Conservation (phyloP, 2,888 invertebrate genomes). For the Hyppa rectilinea region DNA sequence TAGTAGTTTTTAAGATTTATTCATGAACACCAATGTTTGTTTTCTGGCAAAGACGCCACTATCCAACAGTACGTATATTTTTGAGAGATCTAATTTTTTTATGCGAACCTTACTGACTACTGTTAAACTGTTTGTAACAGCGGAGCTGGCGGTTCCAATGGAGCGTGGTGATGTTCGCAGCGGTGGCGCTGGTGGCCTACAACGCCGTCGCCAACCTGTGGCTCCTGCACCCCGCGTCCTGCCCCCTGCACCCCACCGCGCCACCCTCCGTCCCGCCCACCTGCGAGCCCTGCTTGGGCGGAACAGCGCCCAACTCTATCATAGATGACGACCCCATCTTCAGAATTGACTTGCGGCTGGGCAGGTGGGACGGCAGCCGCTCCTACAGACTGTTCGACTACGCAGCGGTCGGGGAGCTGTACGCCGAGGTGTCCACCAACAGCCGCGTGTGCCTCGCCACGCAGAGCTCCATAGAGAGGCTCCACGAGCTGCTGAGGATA, state of each 20-base stretch:
- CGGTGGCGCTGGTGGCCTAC: constrained; percentile 92
- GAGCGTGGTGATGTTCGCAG: constrained; percentile 92
- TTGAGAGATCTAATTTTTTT: not conserved
- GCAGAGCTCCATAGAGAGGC: constrained; percentile 95
- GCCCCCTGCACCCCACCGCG: constrained; percentile 72
- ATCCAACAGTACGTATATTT: constrained; percentile 11
- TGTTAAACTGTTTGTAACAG: constrained; percentile 68
- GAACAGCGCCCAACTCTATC: constrained; percentile 73
- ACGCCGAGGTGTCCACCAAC: constrained; percentile 90
- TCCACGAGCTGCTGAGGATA: constrained; percentile 94
- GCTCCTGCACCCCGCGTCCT: constrained; percentile 80
- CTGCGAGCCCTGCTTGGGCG: constrained; percentile 84
- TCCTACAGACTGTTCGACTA: constrained; percentile 94
- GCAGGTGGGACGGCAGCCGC: constrained; percentile 94
- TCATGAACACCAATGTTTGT: constrained; percentile 4
- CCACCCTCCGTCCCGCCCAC: constrained; percentile 75
- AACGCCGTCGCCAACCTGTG: constrained; percentile 86
- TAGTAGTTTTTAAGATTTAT: not conserved
- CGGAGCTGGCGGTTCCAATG: constrained; percentile 92
- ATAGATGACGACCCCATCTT: constrained; percentile 88
- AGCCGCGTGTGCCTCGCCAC: constrained; percentile 94
- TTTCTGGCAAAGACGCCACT: not conserved
- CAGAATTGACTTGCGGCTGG: constrained; percentile 92
- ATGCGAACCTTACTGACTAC: constrained; percentile 8
- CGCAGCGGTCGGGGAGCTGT: constrained; percentile 93